Base-by-base conservation (phyloP, 2,888 invertebrate genomes). In the Alloscopus bannaensis region DNA sequence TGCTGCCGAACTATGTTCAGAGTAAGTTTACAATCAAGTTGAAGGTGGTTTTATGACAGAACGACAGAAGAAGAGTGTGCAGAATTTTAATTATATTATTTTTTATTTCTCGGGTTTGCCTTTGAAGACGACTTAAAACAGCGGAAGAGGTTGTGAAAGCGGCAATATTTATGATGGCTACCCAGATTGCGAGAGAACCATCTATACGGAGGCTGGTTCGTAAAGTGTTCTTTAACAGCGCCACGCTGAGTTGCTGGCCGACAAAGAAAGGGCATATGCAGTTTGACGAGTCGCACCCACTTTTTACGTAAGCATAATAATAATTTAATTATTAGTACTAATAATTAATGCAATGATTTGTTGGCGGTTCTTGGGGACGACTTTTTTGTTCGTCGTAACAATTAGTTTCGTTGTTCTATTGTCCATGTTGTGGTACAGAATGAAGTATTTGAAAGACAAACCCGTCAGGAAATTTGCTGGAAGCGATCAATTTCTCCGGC, bases 211-310 rank as follows among this genome's bases (percentile, higher is more conserved):
- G 94, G 87, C 93, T 93, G 85, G 92, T 97, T 6, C 90, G 98
- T 0, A 95, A 96, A 88, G 93, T 94, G 57, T 94, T 95, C 88
- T 94, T 94, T 86, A 97, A 97, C 88, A 90, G 96, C 16, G 97
- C 97, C 2, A 95, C 94, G 82, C 88, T 99, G 76, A 91, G 91
- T 78, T 93, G 95, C 0, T 88, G 88, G 0, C 97, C 99, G 0
- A 99, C 98, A 0, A 94, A 94, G 87, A 94, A 94, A 84, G 99
- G 99, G 0, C 87, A 94, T 40, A 97, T 97, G 89, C 95, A 96
- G 87, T 97, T 99, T 82, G 99, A 99, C 88, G 99, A 99, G 89
- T 93, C 93, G 84, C 98, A 99, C 88, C 91, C 94, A 0, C 94
- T 95, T 85, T 96, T 92, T 87, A 90, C 90, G 92, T 91, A 86